A percentile compares a stretch with the other conserved stretches of the same genome.
Conservation (phyloP, 2,888 invertebrate genomes). For the Drosophila ezoana region DNA sequence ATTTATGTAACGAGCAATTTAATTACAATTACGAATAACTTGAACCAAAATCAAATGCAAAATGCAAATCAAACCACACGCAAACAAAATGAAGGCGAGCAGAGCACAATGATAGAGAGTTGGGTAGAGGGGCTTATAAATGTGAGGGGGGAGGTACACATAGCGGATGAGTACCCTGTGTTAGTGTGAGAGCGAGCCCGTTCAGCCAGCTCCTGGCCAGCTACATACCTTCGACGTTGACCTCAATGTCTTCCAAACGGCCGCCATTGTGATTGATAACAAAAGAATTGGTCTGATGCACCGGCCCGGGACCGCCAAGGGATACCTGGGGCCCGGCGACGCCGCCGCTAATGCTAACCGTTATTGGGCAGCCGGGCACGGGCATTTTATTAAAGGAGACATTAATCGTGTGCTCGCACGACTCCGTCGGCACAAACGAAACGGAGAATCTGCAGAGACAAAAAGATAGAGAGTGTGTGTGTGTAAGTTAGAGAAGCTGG, state of each 20-base stretch:
- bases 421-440: slow-evolving; percentile 97
- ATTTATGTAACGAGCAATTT: slow-evolving; percentile 65
- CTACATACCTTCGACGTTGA: slow-evolving; percentile 95
- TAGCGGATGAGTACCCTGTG: slow-evolving; percentile 4
- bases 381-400: slow-evolving; percentile 98
- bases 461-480: neutral
- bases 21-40: slow-evolving; percentile 65
- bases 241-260: slow-evolving; percentile 96
- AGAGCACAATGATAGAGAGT: slow-evolving; percentile 6
- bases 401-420: slow-evolving; percentile 97
- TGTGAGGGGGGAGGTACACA: neutral
- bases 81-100: slow-evolving; percentile 38
- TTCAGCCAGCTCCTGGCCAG: slow-evolving; percentile 14
- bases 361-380: slow-evolving; percentile 95
- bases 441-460: slow-evolving; percentile 92
- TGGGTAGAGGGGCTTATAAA: neutral
- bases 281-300: slow-evolving; percentile 89
- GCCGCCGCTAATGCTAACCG: slow-evolving; percentile 91
- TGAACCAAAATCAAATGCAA: slow-evolving; percentile 49
- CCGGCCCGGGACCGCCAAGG: slow-evolving; percentile 89
- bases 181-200: slow-evolving; percentile 26
- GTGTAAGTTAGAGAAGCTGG: neutral
- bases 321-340: slow-evolving; percentile 89
- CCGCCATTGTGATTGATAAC: slow-evolving; percentile 93
- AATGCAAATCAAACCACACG: slow-evolving; percentile 30